Evolutionary conservation across 2,797 vertebrate genomes (phyloP), one percentile per base, ranked within the genome.

Genomic region (Aldrovandia affinis): DNA sequence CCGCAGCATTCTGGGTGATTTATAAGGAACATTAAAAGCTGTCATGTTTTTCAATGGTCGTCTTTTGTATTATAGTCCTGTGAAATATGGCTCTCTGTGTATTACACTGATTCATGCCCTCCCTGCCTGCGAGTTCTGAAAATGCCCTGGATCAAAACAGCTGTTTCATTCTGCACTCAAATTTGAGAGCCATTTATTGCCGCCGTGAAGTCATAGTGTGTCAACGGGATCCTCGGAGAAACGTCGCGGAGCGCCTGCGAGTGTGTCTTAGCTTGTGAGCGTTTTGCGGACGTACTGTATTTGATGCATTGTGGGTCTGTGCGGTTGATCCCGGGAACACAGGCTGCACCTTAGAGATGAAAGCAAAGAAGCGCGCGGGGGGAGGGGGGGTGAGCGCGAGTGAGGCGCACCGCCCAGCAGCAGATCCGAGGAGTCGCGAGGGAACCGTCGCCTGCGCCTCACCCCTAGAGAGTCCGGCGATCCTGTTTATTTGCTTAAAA

Each of bases 1-100:
- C 28, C 39, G 44, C 65, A 83, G 82, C 86, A 81, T 87, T 81
- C 52, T 81, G 75, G 30, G 85, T 93, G 94, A 94, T 94, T 94
- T 92, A 94, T 94, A 92, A 85, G 91, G 90, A 93, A 93, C 93
- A 94, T 94, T 94, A 94, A 91, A 93, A 89, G 91, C 92, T 92
- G 93, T 93, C 92, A 94, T 94, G 92, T 93, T 87, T n/a, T 25
- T 47, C 88, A 88, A 87, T 86, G 87, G 86, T 88, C 50, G 83
- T 92, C 85, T 90, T 92, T 89, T 91, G 89, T 89, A 86, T 85
- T 88, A 57, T 89, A 88, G 81, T 30, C 39, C 57, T 89, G 93
- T 94, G 92, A 94, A 93, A 92, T 92, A 92, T 92, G 88, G 88
- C 90, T 89, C 89, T 88, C 68, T 15, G 14, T 33, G 65, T 73